A percentile compares a stretch with the other conserved stretches of the same genome.
Conservation (phyloP, 2,888 invertebrate species). For the Physocephala rufipes region DNA sequence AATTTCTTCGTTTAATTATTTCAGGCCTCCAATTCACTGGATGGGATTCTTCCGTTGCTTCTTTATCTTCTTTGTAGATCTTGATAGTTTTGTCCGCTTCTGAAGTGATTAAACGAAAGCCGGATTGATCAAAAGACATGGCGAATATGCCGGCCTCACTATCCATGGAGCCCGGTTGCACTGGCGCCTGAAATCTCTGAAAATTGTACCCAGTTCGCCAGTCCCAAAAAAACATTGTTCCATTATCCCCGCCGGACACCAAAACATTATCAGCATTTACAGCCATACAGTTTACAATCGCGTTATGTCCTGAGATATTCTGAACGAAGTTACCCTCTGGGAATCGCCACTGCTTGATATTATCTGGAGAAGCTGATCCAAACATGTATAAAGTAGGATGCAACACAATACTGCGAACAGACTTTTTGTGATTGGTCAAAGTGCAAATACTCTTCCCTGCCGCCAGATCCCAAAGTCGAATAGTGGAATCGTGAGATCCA, state of each 20-base stretch:
- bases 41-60: constrained; percentile 94
- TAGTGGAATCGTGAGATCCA: constrained; percentile 95
- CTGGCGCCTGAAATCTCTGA: constrained; percentile 90
- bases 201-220: constrained; percentile 99
- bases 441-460: constrained; percentile 94
- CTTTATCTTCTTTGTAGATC: constrained; percentile 96
- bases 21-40: constrained; percentile 98
- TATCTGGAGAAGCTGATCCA: constrained; percentile 97
- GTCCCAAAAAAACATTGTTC: constrained; percentile 97
- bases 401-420: constrained; percentile 80
- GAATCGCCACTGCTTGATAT: constrained; percentile 99
- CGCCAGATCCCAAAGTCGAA: constrained; percentile 96
- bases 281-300: constrained; percentile 96
- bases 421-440: constrained; percentile 98
- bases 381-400: constrained; percentile 89
- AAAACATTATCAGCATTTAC: constrained; percentile 95
- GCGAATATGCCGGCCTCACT: constrained; percentile 98
- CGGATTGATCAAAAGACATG: constrained; percentile 94
- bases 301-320: constrained; percentile 95
- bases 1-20: constrained; percentile 90
- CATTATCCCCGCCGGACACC: constrained; percentile 98
- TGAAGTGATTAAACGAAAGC: constrained; percentile 91
- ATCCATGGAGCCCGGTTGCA: constrained; percentile 99
- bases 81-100: constrained; percentile 99
- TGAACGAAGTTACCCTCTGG: constrained; percentile 98